Conservation (phyloP, 2,113 vertebrate genomes). For the Ctenomys sociabilis region DNA sequence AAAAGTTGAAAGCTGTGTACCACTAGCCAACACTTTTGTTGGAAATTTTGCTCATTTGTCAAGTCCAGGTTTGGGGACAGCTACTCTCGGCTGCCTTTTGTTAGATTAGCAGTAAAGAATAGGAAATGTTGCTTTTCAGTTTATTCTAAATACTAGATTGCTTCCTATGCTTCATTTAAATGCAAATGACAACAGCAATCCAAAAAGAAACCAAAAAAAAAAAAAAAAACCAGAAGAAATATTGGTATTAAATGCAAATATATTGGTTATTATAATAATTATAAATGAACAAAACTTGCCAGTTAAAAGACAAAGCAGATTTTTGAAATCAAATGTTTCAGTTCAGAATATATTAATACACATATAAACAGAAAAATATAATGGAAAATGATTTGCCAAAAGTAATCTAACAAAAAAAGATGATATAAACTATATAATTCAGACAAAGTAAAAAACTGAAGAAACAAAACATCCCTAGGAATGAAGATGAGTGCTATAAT, state of each 20-base stretch:
- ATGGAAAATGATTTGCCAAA: neutral
- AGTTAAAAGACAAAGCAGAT: neutral
- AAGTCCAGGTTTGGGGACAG: neutral
- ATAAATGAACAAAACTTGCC: neutral
- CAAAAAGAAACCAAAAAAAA: neutral
- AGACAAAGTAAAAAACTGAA: conserved; percentile 18
- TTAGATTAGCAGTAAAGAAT: neutral
- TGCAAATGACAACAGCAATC: neutral
- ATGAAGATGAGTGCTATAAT: neutral
- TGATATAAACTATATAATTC: neutral
- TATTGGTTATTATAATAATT: neutral
- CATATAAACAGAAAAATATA: neutral
- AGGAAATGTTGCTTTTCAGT: neutral
- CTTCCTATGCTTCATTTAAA: neutral
- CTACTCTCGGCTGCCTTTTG: neutral
- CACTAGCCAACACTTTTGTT: neutral
- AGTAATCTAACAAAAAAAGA: neutral
- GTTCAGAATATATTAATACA: neutral
- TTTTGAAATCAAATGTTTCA: neutral
- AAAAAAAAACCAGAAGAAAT: neutral
- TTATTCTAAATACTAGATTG: neutral
- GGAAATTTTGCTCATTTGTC: neutral
- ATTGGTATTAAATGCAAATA: neutral
- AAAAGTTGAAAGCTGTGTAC: neutral
- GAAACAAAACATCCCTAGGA: neutral